These are phyloP conservation scores for Drosophila mayaguana DNA, from an alignment of 2,888 invertebrate species.

Conservation along the genomic window DNA sequence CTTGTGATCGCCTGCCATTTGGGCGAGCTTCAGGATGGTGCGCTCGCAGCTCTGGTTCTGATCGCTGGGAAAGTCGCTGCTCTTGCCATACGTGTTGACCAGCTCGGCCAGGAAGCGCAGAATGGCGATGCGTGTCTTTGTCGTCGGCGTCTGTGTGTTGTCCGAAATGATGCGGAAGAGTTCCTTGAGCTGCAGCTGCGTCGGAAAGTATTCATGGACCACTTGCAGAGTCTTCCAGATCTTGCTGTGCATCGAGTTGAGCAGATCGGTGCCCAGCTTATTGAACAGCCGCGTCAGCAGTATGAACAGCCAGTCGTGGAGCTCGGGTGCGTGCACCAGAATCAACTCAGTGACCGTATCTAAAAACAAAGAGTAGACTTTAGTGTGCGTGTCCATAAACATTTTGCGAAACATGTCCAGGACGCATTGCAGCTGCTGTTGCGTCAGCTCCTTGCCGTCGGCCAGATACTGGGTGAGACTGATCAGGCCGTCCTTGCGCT, in stretches of 20 bases:
- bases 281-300: conserved; percentile 93
- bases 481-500: conserved; percentile 96
- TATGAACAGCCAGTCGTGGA: conserved; percentile 97
- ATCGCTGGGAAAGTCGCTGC: conserved; percentile 84
- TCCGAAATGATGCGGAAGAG: conserved; percentile 93
- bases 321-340: conserved; percentile 92
- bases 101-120: conserved; percentile 90
- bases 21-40: conserved; percentile 90
- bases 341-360: conserved; percentile 97
- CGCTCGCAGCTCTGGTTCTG: conserved; percentile 85
- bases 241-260: conserved; percentile 96
- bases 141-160: conserved; percentile 96
- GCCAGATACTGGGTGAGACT: conserved; percentile 90
- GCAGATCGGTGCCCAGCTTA: conserved; percentile 95
- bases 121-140: conserved; percentile 91
- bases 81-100: conserved; percentile 88
- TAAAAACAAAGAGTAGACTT: conserved; percentile 96
- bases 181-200: conserved; percentile 88
- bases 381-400: conserved; percentile 98
- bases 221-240: conserved; percentile 94
- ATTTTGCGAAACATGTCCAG: conserved; percentile 97
- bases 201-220: conserved; percentile 89
- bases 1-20: conserved; percentile 89
- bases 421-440: conserved; percentile 90
- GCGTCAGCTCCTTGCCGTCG: conserved; percentile 87